A percentile compares a stretch with the other conserved stretches of the same genome.
Conservation (phyloP, 30 jellyfish, hydroid and myxozoan species). For the Nemopilema nomurai region DNA sequence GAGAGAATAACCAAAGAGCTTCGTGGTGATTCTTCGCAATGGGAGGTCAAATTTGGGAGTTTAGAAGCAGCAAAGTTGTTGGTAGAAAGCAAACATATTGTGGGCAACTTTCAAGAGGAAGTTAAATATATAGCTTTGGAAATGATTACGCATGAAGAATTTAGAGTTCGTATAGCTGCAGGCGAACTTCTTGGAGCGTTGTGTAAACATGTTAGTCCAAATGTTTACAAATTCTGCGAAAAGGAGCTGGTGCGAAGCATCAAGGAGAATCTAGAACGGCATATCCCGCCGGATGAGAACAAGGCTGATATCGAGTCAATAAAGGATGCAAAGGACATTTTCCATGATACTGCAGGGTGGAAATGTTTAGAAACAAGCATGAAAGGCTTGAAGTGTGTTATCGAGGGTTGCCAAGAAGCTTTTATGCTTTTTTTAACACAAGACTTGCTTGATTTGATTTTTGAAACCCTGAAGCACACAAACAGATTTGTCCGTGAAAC, state of each 20-base stretch:
- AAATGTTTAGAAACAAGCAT: conserved; percentile 94
- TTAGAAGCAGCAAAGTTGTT: conserved; percentile 72
- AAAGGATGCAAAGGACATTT: conserved; percentile 83
- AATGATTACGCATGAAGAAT: conserved; percentile 73
- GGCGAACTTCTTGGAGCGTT: conserved; percentile 92
- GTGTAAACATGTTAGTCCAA: conserved; percentile 70
- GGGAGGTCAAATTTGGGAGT: conserved; percentile 89
- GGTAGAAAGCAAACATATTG: conserved; percentile 23
- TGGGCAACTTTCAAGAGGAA: conserved; percentile 25
- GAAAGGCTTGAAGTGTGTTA: conserved; percentile 90
- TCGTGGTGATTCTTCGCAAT: conserved; percentile 24
- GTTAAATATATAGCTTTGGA: conserved; percentile 39
- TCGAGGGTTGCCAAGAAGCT: conserved; percentile 88
- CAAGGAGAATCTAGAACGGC: conserved; percentile 79
- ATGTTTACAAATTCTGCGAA: conserved; percentile 65
- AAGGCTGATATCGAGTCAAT: conserved; percentile 15
- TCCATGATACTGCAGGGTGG: conserved; percentile 99
- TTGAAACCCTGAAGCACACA: conserved; percentile 82
- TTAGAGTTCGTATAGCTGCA: conserved; percentile 92
- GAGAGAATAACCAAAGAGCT: conserved; percentile 7
- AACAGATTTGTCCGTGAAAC: conserved; percentile 98
- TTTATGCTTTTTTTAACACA: conserved; percentile 66
- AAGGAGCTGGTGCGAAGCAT: conserved; percentile 69
- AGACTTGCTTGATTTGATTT: conserved; percentile 79
- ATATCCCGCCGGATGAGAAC: conserved; percentile 60